These are phyloP conservation scores for Lophotriccus pileatus DNA, from an alignment of 2,797 vertebrate genomes.

Conservation along the genomic window DNA sequence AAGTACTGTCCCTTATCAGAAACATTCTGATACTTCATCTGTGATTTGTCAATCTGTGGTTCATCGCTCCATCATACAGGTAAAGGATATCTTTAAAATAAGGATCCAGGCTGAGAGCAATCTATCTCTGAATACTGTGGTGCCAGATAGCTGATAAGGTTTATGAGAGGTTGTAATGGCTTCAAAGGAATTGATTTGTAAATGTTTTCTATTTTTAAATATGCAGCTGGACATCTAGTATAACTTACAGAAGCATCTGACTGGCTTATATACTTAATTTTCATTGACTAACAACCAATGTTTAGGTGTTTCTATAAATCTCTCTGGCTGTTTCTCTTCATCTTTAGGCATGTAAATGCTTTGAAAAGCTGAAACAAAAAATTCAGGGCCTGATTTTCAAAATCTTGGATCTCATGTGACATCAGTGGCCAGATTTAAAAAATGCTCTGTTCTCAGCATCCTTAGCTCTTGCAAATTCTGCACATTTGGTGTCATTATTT, in stretches of 20 bases:
- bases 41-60: not conserved
- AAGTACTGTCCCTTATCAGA: not conserved
- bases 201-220: slow-evolving; percentile 16
- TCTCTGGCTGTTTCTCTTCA: not conserved
- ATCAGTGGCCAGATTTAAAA: not conserved
- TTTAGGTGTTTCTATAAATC: slow-evolving; percentile 1
- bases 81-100: not conserved
- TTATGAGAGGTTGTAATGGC: not conserved
- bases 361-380: not conserved
- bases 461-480: not conserved
- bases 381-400: not conserved
- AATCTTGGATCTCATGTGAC: not conserved
- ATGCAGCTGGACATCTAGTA: not conserved
- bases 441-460: not conserved
- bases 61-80: not conserved
- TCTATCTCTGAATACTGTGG: not conserved
- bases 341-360: not conserved
- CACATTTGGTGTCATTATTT: not conserved
- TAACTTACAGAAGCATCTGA: not conserved
- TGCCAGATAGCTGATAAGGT: not conserved
- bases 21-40: not conserved
- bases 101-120: not conserved
- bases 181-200: slow-evolving; percentile 14
- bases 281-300: not conserved
- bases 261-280: not conserved